A percentile compares a stretch with the other conserved stretches of the same genome.
These are phyloP conservation scores for Drosophila prolongata DNA, from an alignment of 2,888 invertebrate genomes.

Conservation along the genomic window DNA sequence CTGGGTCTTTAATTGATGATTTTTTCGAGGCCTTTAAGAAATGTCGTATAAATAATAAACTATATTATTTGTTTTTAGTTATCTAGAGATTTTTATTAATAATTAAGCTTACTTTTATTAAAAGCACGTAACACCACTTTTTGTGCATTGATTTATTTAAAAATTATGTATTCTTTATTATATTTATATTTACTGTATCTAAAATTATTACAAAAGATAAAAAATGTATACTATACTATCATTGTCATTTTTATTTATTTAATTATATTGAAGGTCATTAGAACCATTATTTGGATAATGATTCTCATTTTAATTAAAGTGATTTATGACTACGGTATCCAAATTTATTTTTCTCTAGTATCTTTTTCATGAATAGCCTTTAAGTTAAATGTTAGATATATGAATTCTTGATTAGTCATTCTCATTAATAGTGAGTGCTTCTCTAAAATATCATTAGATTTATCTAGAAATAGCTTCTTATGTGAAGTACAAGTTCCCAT, in stretches of 20 bases:
- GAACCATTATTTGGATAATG: too few species aligned
- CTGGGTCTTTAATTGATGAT: not conserved
- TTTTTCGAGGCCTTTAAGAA: too few species aligned
- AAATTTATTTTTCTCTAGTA: not conserved
- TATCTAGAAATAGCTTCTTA: not conserved
- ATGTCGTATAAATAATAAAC: too few species aligned
- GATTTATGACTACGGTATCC: slow-evolving; percentile 35
- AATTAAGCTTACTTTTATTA: too few species aligned
- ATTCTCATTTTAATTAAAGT: slow-evolving; percentile 55
- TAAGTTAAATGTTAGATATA: not conserved
- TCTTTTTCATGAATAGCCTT: not conserved
- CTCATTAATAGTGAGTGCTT: slow-evolving; percentile 7
- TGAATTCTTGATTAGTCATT: slow-evolving; percentile 3
- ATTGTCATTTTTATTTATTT: too few species aligned
- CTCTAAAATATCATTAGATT: not conserved
- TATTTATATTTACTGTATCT: not conserved
- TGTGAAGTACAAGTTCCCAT: not conserved
- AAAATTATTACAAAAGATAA: not conserved
- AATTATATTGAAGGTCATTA: too few species aligned
- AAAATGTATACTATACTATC: too few species aligned
- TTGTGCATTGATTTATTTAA: too few species aligned
- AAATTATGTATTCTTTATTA: too few species aligned
- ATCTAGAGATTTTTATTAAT: too few species aligned
- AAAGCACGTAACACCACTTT: too few species aligned
- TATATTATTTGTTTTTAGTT: too few species aligned